Evolutionary conservation across 2,888 invertebrate species (phyloP), one percentile per base, ranked within the genome.

Genomic region (Artemia sp.): DNA sequence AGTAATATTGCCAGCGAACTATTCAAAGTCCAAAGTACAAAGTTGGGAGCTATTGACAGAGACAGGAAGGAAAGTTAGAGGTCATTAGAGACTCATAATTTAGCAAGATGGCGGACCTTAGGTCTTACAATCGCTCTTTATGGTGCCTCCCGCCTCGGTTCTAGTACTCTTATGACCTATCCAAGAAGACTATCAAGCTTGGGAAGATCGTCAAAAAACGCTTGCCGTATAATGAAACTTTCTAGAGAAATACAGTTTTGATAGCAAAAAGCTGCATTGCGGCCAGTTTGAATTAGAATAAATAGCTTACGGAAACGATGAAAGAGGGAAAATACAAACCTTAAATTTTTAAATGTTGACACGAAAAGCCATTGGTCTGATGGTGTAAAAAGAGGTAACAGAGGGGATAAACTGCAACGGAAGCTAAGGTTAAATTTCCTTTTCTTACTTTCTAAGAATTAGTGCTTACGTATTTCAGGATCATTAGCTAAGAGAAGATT

Each of bases 31-130:
- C 64, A n/a, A 58, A 58, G 64, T 58, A 58, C 64, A 58, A 58
- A 58, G 64, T 58, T 58, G 64, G 64, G 64, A 58, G 64, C 64
- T 58, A 58, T 58, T 58, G 64, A 58, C 64, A 58, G 14, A 19
- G 64, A 58, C 64, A 58, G 64, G 64, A 24, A 58, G 9, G 24
- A 24, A 11, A 58, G 64, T 58, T 58, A 58, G 64, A 11, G 64
- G 64, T 58, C 64, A 24, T 58, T 58, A 58, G 64, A 24, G 64
- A 58, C 14, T 58, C 64, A 24, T 58, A 58, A 58, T 58, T 58
- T 58, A 58, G 64, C 14, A 58, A 58, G 64, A 58, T 58, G 64
- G 64, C 64, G 64, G 64, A 58, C 64, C 64, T 24, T 58, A 24
- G 64, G 64, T 58, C 64, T 58, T 58, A 10, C 64, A 58, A 58